Percentiles rank a stretch among this genome's conserved stretches.
Conservation (phyloP, 2,797 vertebrate species). For the Oophaga sylvatica region DNA sequence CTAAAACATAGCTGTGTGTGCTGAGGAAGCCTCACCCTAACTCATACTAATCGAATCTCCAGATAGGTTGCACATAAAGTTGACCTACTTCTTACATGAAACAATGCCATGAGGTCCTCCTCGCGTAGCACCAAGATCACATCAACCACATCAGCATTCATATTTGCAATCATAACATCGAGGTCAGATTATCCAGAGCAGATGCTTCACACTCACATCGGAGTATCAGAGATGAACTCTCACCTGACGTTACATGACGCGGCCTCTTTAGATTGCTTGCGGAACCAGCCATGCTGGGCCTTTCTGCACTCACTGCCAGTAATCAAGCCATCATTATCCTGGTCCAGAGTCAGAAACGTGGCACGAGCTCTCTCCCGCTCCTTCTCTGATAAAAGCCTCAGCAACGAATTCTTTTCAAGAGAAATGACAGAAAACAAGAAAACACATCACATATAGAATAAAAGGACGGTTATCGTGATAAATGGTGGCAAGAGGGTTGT, state of each 20-base stretch:
- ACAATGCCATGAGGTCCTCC: background rate
- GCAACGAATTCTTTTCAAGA: constrained; percentile 82
- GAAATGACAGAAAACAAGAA: background rate
- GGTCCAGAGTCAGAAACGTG: constrained; percentile 81
- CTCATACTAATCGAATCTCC: no score
- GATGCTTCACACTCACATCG: background rate
- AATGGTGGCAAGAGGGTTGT: background rate
- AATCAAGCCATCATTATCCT: constrained; percentile 78
- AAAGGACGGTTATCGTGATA: background rate
- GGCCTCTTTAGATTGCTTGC: constrained; percentile 82
- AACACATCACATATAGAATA: background rate
- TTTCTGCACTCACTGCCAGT: constrained; percentile 79
- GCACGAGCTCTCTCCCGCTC: constrained; percentile 82
- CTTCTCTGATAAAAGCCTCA: constrained; percentile 87
- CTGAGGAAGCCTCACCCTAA: no score
- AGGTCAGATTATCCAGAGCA: background rate
- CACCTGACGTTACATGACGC: constrained; percentile 94
- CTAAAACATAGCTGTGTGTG: no score
- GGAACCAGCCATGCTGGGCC: constrained; percentile 88
- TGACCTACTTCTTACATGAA: background rate
- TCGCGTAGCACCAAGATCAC: background rate
- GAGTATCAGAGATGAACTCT: background rate
- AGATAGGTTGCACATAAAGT: background rate
- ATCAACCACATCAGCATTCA: background rate
- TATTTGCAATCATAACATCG: no score